phyloP scores from a whole-genome alignment of 2,113 vertebrate genomes.

The Vicugna pacos region DNA sequence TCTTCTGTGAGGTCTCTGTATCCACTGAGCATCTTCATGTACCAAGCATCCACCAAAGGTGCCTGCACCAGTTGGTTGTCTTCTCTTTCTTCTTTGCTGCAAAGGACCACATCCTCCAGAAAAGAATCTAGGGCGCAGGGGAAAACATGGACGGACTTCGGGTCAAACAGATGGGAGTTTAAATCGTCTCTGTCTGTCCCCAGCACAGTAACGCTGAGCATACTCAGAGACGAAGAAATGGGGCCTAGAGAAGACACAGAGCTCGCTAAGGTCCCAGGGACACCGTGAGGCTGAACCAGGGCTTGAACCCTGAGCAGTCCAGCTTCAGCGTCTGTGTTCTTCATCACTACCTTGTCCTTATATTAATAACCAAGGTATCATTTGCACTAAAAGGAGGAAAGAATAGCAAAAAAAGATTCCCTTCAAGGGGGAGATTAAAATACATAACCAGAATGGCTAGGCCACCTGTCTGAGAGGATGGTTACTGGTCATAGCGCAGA shows the following conservation, averaged over 20 bases:
- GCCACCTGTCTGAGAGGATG: background rate
- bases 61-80: no score
- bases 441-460: background rate
- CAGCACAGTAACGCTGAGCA: background rate
- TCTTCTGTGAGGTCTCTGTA: background rate
- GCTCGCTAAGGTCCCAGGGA: background rate
- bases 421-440: background rate
- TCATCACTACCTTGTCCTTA: background rate
- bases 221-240: background rate
- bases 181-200: background rate
- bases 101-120: background rate
- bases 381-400: background rate
- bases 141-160: background rate
- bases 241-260: background rate
- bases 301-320: background rate
- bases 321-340: background rate
- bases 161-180: background rate
- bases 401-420: background rate
- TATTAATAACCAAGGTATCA: background rate
- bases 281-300: background rate
- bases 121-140: background rate
- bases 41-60: background rate
- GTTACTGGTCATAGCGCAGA: background rate
- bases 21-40: background rate
- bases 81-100: background rate